Base-by-base conservation (phyloP, 2,888 invertebrate genomes). In the Scaptomyza cyrtandrae region DNA sequence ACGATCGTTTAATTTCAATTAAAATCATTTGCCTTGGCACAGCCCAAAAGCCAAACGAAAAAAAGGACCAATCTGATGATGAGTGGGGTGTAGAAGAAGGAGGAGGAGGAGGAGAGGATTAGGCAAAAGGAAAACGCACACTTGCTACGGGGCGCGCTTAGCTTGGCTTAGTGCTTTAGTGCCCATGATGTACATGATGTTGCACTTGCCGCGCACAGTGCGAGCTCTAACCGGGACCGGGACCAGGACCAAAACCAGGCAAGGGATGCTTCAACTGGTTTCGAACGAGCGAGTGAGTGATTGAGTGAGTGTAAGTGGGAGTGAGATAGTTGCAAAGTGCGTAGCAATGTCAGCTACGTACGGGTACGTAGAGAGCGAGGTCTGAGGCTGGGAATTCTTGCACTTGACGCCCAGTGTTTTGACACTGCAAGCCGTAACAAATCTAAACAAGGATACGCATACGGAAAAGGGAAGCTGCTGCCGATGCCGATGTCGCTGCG, bases 1-100 rank as follows among this genome's bases (percentile, higher is more conserved):
- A 80, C 85, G 91, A 91, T 91, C 91, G 88, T 91, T 91, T 91
- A 91, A 90, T 90, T 91, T 91, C 90, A 91, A 91, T 91, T 91
- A 91, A 90, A 91, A 90, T 89, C 88, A 90, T 91, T 91, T 81
- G 79, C 80, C 75, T 86, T 81, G 76, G 74, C 77, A 64, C 63
- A 77, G 77, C 69, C 60, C 84, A 78, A 89, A 91, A 90, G 90
- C 90, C 89, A 91, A 90, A 90, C 7, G 29, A 88, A 37, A 19
- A 48, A 54, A 54, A 43, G 82, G 78, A 86, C 81, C 74, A 74
- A 46, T 14, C 55, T 46, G 55, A 46, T 33, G 55, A 37, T 19
- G 48, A 27, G 45, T 3, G n/a, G 9, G 16, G 39, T n/a, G 52
- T 27, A 29, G 1, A 11, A 5, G 13, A 41, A 49, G 13, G 11